Evolutionary conservation across 2,888 invertebrate genomes (phyloP).

Genomic region (Euspilapteryx auroguttella): DNA sequence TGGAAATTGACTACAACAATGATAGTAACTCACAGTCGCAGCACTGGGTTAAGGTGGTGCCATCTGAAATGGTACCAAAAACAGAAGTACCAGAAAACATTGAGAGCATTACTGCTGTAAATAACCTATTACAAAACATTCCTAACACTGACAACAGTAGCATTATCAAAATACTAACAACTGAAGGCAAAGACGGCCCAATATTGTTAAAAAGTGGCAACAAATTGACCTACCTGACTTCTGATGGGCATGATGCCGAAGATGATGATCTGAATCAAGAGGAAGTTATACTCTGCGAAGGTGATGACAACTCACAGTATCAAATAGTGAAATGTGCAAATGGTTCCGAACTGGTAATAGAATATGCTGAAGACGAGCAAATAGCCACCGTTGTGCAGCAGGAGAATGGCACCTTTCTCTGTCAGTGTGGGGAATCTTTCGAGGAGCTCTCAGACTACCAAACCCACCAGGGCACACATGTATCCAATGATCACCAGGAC

Average conservation of each 20-base stretch:
- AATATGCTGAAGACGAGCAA: constrained; percentile 44
- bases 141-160: constrained; percentile 10
- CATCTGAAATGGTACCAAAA: background rate
- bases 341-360: constrained; percentile 43
- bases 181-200: constrained; percentile 21
- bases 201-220: constrained; percentile 32
- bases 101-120: background rate
- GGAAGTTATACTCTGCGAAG: constrained; percentile 41
- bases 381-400: constrained; percentile 40
- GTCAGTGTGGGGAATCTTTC: constrained; percentile 47
- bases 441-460: constrained; percentile 38
- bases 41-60: background rate
- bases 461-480: constrained; percentile 39
- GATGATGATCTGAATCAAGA: constrained; percentile 27
- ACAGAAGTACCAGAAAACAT: background rate
- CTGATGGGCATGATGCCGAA: constrained; percentile 25
- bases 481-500: constrained; percentile 34
- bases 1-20: constrained; percentile 23
- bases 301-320: constrained; percentile 39
- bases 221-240: constrained; percentile 18
- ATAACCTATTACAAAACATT: background rate
- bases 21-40: constrained; percentile 13
- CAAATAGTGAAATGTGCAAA: constrained; percentile 48
- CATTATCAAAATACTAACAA: constrained; percentile 36
- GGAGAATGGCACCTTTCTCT: constrained; percentile 39